Base-by-base conservation (phyloP, 2,888 invertebrate genomes). In the Protodeltote pygarga region DNA sequence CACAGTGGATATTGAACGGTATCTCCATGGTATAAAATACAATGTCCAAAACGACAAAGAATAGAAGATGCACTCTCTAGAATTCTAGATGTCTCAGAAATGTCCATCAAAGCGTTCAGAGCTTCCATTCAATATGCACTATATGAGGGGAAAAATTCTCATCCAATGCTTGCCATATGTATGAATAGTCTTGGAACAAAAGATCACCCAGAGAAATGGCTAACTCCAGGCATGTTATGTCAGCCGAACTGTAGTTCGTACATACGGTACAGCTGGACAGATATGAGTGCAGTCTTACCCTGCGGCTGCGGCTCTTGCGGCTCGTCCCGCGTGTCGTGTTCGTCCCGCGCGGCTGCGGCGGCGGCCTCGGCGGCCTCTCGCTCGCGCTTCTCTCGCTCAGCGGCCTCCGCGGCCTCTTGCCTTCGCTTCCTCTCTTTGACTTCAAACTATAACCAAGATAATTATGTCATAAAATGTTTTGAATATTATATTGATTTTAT, bases 341-440 rank as follows among this genome's bases (percentile, higher is more conserved):
- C 75, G 77, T 89, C 91, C 1, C 81, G 83, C 4, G 84, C 87
- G 23, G 87, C 86, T 3, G 67, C 67, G n/a, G 85, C 89, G 5
- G 79, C 84, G 0, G 91, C 89, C 48, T 91, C 93, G 0, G 92
- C 91, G 1, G 92, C 92, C 27, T 93, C 92, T 0, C 94, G 93
- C 73, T 94, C 95, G 62, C 93, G 92, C 60, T 94, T 93, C 69
- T 95, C 95, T 55, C 96, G 94, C 82, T 96, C 96, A 0, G 96
- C 96, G 69, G 96, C 95, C 76, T 97, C 96, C 19, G 96, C 96
- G 61, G 96, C 95, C 78, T 97, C 97, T 84, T 97, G 96, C 61
- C 96, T 94, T 75, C 97, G 94, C 92, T 97, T 97, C 93, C 97
- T 94, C 93, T 99, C 98, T 92, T 98, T 97, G 92, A 99, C 94